Conservation (phyloP, 2,113 vertebrate genomes). For the Paramormyrops kingsleyae region DNA sequence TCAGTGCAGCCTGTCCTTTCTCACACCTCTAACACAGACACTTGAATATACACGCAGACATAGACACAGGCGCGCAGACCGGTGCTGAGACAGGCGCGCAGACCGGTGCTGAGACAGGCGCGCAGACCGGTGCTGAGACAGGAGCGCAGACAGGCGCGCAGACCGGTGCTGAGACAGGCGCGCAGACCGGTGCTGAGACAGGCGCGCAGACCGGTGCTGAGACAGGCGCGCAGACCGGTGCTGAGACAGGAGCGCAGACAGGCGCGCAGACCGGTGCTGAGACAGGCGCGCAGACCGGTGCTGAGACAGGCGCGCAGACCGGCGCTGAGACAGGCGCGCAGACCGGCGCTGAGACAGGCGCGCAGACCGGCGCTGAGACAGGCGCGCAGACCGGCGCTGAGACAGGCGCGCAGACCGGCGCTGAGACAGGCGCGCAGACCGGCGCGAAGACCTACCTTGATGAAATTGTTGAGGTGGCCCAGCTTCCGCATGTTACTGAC, state of each 20-base stretch:
- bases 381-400: no score
- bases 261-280: no score
- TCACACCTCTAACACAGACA: neutral
- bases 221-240: neutral
- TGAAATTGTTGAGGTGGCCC: slow-evolving; percentile 97
- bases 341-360: no score
- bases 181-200: neutral
- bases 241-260: neutral
- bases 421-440: neutral
- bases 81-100: neutral
- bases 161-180: neutral
- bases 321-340: neutral
- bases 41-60: neutral
- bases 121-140: no score
- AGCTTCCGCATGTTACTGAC: slow-evolving; percentile 98
- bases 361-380: neutral
- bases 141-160: no score
- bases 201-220: neutral
- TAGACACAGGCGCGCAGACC: neutral
- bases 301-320: neutral
- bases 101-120: no score
- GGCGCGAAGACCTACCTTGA: slow-evolving; percentile 80
- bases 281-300: neutral
- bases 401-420: neutral
- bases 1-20: neutral